Evolutionary conservation across 2,113 vertebrate genomes (phyloP), one percentile per base, ranked within the genome.

Genomic region (Nannospalax galili): DNA sequence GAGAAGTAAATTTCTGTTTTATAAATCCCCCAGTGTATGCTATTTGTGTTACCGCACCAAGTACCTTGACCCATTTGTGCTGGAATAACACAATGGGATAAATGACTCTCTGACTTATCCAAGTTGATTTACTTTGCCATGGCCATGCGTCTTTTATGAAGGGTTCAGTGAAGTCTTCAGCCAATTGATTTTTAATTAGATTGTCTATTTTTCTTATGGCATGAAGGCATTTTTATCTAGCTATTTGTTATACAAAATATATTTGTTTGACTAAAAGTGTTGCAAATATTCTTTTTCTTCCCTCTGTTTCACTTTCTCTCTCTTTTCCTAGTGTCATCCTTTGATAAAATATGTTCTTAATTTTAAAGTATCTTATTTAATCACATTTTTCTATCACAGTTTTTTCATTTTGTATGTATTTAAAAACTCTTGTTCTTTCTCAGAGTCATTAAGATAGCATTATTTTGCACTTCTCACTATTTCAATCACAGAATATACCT

Each of bases 31-130:
- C 58, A 62, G n/a, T 30, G 14, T 81, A 24, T 9, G 58, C 7
- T 40, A 35, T 52, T 67, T 77, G 9, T 85, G 32, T 72, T 72
- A 45, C 5, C 48, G 10, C 10, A 65, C 35, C 40, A 92, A 26
- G 40, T 24, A 62, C 35, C 40, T 64, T 35, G 30, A 32, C 26
- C 0, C 15, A 62, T 28, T 52, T 62, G 35, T 67, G 24, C 26
- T 42, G n/a, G 4, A 65, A 16, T 16, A 74, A 40, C 22, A 73
- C 28, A 62, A 40, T 16, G 24, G 8, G 20, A 80, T 56, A 91
- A 65, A 80, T 28, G 75, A 45, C 26, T 88, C 87, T 79, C 77
- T 90, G 78, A 69, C 45, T 91, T 95, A 65, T 28, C 35, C n/a
- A 85, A 19, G 67, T 82, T 69, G 28, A 1, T 81, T 69, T 93